Percentiles rank a stretch among this genome's conserved stretches.
Conservation (phyloP, 2,888 invertebrate genomes). For the Herminia tarsipennalis region DNA sequence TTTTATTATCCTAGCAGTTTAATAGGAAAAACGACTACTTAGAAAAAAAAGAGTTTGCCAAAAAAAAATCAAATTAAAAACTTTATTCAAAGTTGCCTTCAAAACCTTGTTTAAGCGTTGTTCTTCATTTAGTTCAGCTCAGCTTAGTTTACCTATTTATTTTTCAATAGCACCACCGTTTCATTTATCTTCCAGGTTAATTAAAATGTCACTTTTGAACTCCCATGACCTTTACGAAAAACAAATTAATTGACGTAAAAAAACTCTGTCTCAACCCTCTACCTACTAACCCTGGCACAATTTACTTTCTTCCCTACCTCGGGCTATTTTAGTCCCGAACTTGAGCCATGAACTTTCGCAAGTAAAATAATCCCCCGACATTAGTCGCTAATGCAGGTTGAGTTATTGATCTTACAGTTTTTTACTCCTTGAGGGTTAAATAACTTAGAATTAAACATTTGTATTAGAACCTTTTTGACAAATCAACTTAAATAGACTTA, state of each 20-base stretch:
- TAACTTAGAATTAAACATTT: no score
- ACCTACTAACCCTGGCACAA: neutral
- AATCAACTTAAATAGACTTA: no score
- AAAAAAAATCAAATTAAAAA: no score
- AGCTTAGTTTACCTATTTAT: neutral
- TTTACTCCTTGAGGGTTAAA: no score
- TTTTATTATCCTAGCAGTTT: no score
- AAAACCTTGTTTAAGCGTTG: neutral
- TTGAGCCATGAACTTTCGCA: neutral
- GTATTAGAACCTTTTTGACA: no score
- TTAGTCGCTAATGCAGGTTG: neutral
- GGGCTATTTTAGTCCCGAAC: neutral
- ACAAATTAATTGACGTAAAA: neutral
- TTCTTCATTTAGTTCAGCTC: neutral
- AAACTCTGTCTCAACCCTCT: neutral
- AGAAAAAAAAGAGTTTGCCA: no score
- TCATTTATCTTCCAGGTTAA: neutral
- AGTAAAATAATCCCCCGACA: neutral
- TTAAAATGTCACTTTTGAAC: neutral
- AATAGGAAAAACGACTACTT: no score
- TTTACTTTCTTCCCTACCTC: neutral
- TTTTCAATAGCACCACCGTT: neutral
- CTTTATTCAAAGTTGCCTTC: neutral
- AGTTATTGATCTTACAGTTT: neutral
- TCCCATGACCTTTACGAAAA: neutral